These are phyloP conservation scores for Coronaproctus castanopsis DNA, from an alignment of 2,888 invertebrate species.

Conservation along the genomic window DNA sequence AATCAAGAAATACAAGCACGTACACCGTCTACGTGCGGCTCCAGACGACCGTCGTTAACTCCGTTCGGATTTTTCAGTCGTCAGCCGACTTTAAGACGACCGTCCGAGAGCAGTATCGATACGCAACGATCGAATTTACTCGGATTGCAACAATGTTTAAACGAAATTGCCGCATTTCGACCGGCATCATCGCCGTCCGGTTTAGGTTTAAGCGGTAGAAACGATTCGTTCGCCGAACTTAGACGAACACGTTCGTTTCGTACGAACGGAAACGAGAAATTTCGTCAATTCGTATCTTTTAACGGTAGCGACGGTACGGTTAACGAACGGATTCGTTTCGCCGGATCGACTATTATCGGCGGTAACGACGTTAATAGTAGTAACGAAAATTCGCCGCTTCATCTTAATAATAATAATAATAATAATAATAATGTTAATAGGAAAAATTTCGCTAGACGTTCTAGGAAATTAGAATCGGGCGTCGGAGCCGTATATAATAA, in stretches of 20 bases:
- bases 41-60: conserved; percentile 47
- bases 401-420: background rate
- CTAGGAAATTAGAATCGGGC: conserved; percentile 1
- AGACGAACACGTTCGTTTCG: conserved; percentile 9
- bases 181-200: conserved; percentile 28
- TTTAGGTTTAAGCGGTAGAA: conserved; percentile 22
- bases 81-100: conserved; percentile 18
- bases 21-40: conserved; percentile 57
- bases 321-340: too few species aligned
- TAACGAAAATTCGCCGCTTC: background rate
- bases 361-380: too few species aligned
- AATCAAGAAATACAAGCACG: conserved; percentile 56
- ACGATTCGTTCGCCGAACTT: conserved; percentile 7
- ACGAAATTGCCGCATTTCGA: conserved; percentile 30
- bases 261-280: background rate
- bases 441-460: background rate
- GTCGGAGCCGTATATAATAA: too few species aligned
- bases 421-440: background rate
- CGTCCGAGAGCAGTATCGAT: conserved; percentile 21
- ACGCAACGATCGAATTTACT: conserved; percentile 13
- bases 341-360: too few species aligned
- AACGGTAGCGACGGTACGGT: background rate
- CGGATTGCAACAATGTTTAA: conserved; percentile 11
- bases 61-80: conserved; percentile 25
- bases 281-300: too few species aligned